Conservation (phyloP, 2,888 invertebrate species). For the Coleophora flavipennella region DNA sequence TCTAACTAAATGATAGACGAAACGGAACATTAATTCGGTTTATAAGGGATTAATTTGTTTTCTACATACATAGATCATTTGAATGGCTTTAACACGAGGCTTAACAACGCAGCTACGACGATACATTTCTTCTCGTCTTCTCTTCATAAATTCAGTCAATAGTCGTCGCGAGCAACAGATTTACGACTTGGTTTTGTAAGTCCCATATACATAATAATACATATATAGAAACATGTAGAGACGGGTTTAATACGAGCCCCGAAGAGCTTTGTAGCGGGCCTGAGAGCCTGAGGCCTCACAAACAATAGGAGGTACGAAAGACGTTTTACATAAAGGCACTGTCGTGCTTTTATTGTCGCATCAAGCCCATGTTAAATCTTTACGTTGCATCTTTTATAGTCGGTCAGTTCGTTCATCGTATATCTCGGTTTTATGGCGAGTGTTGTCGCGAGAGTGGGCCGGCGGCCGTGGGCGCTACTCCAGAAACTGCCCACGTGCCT, state of each 20-base stretch:
- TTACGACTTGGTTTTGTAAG: no score
- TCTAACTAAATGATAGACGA: no score
- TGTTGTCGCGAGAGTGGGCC: constrained; percentile 26
- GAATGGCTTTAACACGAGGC: no score
- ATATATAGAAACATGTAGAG: no score
- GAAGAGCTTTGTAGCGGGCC: background rate
- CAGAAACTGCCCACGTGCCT: constrained; percentile 52
- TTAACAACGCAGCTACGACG: constrained; percentile 4
- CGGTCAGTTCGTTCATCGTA: constrained; percentile 33
- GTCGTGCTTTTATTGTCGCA: constrained; percentile 49
- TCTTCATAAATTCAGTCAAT: no score
- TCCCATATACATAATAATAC: no score
- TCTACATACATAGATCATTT: no score
- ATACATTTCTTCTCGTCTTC: constrained; percentile 5
- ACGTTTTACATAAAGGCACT: constrained; percentile 3
- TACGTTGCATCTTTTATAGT: constrained; percentile 53
- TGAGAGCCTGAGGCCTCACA: constrained; percentile 2
- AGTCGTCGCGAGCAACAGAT: no score
- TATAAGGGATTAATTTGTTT: no score
- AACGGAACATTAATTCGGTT: no score
- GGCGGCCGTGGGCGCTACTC: constrained; percentile 61
- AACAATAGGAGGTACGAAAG: constrained; percentile 4
- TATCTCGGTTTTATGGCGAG: constrained; percentile 53
- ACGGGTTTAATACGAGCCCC: no score
- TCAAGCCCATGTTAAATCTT: constrained; percentile 47